Evolutionary conservation across 2,888 invertebrate genomes (phyloP), one percentile per base, ranked within the genome.

Genomic region (Caradrina clavipalpis): DNA sequence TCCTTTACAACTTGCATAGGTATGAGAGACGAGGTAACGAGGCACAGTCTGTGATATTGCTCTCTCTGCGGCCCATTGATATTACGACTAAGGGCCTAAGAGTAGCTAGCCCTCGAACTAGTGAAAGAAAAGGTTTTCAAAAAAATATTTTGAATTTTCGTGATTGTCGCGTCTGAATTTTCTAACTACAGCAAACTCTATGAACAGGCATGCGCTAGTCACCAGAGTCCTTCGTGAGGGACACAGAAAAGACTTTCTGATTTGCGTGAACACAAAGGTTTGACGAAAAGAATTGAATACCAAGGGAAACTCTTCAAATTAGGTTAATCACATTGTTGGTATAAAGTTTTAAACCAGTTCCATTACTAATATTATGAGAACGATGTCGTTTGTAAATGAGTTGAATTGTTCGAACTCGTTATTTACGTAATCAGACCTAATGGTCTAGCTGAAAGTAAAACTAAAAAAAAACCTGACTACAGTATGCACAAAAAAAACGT

Each of bases 191-290:
- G 21, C 22, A 31, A 84, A 51, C 26, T 87, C 85, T 86, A 65
- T 81, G 79, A 35, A 1, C 22, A 58, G 17, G 35, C 53, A 61
- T 57, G 60, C 53, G 26, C n/a, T 39, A 35, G 51, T 54, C 62
- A 63, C 59, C 66, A 54, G 50, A 71, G 68, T 80, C 78, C 60
- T 76, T 78, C 75, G 78, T 73, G 73, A 78, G 76, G 76, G 73
- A 78, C 82, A 82, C 77, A 71, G 63, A 70, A 76, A 72, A 70
- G 77, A 58, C 76, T 77, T 84, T 86, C 79, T 80, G 83, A 85
- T 86, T 87, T 88, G 85, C 87, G 85, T 87, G 84, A 87, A 79
- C 54, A 69, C 73, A 84, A 82, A 76, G 69, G 71, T 66, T 78
- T 59, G 31, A 69, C 64, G 53, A 39, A 76, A 75, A 71, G 55